Percentiles rank a stretch among this genome's conserved stretches.
Conservation (phyloP, 2,888 invertebrate species). For the Vannuccia rotundouncinata region DNA sequence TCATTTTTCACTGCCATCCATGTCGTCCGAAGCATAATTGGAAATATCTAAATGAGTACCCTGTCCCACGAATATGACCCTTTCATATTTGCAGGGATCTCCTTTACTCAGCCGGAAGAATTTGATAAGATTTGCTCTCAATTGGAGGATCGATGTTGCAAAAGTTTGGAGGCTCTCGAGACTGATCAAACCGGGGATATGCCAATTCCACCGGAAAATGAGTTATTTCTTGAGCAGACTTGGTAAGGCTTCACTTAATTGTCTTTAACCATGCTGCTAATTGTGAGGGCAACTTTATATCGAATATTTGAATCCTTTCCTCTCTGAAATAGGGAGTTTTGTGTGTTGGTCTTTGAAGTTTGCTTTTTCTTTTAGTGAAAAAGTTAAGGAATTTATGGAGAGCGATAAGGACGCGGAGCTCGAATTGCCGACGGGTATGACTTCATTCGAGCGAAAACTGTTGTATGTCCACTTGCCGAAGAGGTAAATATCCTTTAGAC, state of each 20-base stretch:
- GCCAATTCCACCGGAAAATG: not conserved
- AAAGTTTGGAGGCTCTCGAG: not conserved
- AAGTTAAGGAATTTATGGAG: not conserved
- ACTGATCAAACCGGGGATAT: not conserved
- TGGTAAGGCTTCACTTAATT: not conserved
- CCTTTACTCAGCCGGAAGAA: not conserved
- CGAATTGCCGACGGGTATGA: not conserved
- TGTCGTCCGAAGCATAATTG: no score
- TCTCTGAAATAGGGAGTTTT: not conserved
- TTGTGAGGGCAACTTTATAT: not conserved
- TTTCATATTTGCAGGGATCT: no score
- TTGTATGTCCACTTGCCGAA: not conserved
- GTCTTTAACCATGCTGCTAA: not conserved
- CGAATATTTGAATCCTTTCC: not conserved
- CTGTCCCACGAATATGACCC: no score
- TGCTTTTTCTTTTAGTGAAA: not conserved
- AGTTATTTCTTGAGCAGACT: not conserved
- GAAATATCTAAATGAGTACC: no score
- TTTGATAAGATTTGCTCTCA: not conserved
- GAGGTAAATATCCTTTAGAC: not conserved
- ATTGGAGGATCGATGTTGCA: not conserved
- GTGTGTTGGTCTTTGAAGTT: not conserved
- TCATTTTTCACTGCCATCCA: no score
- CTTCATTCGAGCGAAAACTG: not conserved
- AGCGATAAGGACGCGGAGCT: not conserved